Evolutionary conservation across 2,113 vertebrate species (phyloP).

Genomic region (Oenanthe melanoleuca): DNA sequence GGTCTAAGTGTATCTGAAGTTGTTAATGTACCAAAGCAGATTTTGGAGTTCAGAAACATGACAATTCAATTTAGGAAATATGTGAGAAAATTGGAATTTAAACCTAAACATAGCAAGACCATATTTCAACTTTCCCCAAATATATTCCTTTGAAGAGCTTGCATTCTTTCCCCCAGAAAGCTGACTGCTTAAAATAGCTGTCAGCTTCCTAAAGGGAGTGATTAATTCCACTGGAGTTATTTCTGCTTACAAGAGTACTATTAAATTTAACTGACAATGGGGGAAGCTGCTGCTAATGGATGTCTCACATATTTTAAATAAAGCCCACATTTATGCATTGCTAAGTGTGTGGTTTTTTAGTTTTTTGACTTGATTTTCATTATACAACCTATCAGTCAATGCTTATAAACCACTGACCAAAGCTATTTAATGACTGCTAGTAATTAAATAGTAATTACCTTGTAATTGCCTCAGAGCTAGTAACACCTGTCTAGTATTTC

Average conservation of each 20-base stretch:
- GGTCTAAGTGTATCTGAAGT: neutral
- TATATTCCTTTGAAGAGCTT: neutral
- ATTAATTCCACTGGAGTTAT: neutral
- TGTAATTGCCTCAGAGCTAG: neutral
- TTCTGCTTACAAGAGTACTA: neutral
- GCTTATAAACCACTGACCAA: neutral
- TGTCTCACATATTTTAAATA: neutral
- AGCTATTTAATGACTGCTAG: neutral
- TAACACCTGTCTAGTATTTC: neutral
- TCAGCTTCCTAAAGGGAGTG: neutral
- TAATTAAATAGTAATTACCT: neutral
- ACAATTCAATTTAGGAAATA: neutral
- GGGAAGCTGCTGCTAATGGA: neutral
- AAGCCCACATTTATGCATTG: neutral
- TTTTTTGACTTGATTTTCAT: neutral
- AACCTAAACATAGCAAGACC: neutral
- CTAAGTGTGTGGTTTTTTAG: neutral
- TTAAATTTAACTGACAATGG: conserved; percentile 21
- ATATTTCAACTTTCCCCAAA: neutral
- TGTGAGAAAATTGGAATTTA: neutral
- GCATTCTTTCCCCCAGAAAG: neutral
- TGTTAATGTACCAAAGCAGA: neutral
- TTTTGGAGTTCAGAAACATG: neutral
- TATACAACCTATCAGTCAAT: neutral
- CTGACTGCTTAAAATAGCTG: conserved; percentile 16